Base-by-base conservation (phyloP, 2,888 invertebrate genomes). In the Calephelis perditalis region DNA sequence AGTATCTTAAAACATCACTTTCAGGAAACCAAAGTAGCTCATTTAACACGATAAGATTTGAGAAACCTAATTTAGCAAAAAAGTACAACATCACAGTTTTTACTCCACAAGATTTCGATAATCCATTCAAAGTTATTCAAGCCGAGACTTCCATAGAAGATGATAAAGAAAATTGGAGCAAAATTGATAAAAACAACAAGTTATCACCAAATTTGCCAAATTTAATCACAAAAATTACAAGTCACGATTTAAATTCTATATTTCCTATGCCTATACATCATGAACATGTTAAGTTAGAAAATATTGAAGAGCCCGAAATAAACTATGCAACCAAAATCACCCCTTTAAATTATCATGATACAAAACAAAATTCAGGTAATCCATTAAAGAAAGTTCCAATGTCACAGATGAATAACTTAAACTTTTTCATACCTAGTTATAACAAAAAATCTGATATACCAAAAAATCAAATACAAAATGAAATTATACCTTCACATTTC, bases 381-480 rank as follows among this genome's bases (percentile, higher is more conserved):
- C 60, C 60, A 35, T 65, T 76, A 7, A 72, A 65, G 58, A 82
- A 78, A 70, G 59, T 75, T 12, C 73, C 79, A 5, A 64, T 75
- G 9, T 74, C 77, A 37, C 70, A 77, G 67, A 43, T 74, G 45
- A 73, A 79, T 12, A 73, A 76, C 61, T 69, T 76, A 26, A 73
- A 76, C 63, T 79, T 73, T 59, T 85, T 86, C 63, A 60, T 73
- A 57, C 85, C 86, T 26, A 69, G 67, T 43, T 70, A 70, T 57
- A 73, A 77, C 43, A 75, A 74, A 60, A 70, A 65, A 65, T 54
- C 7, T 54, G 61, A 62, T 62, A 49, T 35, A 54, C 40, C 26
- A 65, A 62, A 45, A 56, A 15, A 6, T 57, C 44, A 52, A 49
- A 56, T 26, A 56, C 59, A 47, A 64, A 65, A 59, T 59, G 59